Evolutionary conservation across 1,140 invertebrate genomes (phyloP).

Genomic region (Drosophila orosa): DNA sequence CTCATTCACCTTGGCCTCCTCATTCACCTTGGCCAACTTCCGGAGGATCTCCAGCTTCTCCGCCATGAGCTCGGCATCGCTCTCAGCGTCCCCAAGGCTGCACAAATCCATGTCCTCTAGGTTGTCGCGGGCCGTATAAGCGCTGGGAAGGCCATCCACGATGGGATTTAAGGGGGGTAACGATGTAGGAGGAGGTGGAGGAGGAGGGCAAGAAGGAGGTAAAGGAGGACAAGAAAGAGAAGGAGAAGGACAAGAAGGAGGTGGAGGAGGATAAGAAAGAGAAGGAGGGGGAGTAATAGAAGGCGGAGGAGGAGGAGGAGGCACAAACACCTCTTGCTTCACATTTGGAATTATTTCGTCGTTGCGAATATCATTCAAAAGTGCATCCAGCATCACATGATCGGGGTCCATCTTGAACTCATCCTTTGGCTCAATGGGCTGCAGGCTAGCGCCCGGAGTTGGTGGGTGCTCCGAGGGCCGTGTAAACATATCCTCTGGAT

Average conservation of each 20-base stretch:
- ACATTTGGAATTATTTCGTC: not conserved
- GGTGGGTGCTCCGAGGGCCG: not conserved
- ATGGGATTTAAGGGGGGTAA: not conserved
- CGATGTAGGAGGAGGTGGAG: not conserved
- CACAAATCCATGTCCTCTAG: conserved; percentile 32
- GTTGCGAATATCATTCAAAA: not conserved
- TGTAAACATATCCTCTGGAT: conserved; percentile 3
- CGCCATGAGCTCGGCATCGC: not conserved
- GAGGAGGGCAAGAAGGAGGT: not conserved
- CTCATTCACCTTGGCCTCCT: not conserved
- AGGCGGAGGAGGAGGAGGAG: not conserved
- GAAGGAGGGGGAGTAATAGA: not conserved
- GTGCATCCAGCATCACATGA: not conserved
- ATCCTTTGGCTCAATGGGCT: not conserved
- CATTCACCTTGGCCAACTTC: not conserved
- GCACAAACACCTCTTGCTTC: not conserved
- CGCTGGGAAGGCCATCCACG: conserved; percentile 14
- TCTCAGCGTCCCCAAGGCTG: not conserved
- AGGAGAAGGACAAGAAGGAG: not conserved
- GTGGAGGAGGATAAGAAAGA: not conserved
- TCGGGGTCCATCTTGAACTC: not conserved
- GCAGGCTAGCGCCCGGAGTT: not conserved
- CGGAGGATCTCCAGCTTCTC: not conserved
- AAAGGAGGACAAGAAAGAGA: not conserved
- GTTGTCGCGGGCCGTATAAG: not conserved